phyloP scores from a whole-genome alignment of 2,797 vertebrate species.

The Tenualosa thibaudeaui region DNA sequence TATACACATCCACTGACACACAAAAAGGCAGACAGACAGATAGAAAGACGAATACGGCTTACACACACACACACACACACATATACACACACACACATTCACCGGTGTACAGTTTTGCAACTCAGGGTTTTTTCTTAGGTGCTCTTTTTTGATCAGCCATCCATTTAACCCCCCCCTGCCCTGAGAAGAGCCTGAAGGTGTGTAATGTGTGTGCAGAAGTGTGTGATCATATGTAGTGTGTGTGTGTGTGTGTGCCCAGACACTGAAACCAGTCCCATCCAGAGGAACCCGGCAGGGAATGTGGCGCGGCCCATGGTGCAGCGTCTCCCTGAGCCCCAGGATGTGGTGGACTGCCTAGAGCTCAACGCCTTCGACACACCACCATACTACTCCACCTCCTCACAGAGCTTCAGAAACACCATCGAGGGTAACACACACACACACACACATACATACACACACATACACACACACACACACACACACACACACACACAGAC shows the following conservation, averaged over 20 bases:
- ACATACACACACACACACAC: not conserved
- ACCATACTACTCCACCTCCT: constrained; percentile 93
- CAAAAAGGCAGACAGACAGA: too few species aligned
- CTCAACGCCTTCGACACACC: constrained; percentile 88
- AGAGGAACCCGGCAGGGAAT: constrained; percentile 92
- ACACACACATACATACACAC: not conserved
- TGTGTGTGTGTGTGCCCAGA: constrained; percentile 61
- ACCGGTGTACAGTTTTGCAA: too few species aligned
- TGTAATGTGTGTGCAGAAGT: too few species aligned
- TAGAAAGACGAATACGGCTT: not conserved
- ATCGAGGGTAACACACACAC: constrained; percentile 81
- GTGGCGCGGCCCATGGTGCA: constrained; percentile 90
- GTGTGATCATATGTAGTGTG: not conserved
- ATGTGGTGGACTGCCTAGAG: constrained; percentile 88
- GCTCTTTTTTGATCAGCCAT: too few species aligned
- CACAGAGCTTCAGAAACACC: constrained; percentile 93
- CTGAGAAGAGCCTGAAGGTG: too few species aligned
- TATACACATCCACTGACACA: not conserved
- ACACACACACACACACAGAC: not conserved
- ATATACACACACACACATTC: too few species aligned
- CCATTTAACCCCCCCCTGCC: too few species aligned
- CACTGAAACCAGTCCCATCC: constrained; percentile 86
- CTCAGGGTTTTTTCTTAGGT: too few species aligned
- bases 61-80: constrained; percentile 32
- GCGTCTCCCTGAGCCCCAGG: constrained; percentile 85